These are phyloP conservation scores for Ricordea florida DNA, from an alignment of 92 coral and sea anemone species.

Conservation along the genomic window DNA sequence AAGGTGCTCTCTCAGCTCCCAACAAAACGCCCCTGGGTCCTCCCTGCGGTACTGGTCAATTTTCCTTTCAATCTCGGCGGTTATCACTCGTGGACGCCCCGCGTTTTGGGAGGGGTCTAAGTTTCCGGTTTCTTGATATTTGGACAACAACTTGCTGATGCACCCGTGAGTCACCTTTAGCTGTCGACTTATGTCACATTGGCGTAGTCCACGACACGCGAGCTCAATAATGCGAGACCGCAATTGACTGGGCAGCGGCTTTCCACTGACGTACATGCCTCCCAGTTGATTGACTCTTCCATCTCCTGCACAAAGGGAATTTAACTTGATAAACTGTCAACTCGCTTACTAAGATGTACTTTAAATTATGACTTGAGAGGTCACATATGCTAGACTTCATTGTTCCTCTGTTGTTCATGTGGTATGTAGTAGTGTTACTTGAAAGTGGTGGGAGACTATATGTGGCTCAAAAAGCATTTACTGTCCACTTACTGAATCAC, in stretches of 20 bases:
- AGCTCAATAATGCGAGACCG: constrained; percentile 78
- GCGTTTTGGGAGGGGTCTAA: constrained; percentile 75
- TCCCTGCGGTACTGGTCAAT: constrained; percentile 72
- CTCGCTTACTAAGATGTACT: no score
- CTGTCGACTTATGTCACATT: constrained; percentile 90
- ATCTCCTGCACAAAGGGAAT: not conserved
- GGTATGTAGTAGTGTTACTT: no score
- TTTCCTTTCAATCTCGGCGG: constrained; percentile 74
- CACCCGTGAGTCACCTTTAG: constrained; percentile 89
- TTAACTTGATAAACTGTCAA: no score
- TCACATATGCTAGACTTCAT: not conserved
- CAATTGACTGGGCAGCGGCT: constrained; percentile 76
- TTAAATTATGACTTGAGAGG: no score
- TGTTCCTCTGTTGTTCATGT: not conserved
- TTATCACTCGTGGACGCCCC: constrained; percentile 87
- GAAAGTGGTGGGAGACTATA: no score
- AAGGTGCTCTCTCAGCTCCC: constrained; percentile 84
- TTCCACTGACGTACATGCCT: constrained; percentile 80
- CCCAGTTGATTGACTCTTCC: constrained; percentile 88
- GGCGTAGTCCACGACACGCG: constrained; percentile 83
- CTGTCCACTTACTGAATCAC: no score
- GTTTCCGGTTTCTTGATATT: constrained; percentile 83
- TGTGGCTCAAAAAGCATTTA: no score
- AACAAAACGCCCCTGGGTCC: constrained; percentile 88
- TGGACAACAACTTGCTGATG: constrained; percentile 82